Evolutionary conservation across 2,113 vertebrate species (phyloP).

Genomic region (Centropus unirufus): DNA sequence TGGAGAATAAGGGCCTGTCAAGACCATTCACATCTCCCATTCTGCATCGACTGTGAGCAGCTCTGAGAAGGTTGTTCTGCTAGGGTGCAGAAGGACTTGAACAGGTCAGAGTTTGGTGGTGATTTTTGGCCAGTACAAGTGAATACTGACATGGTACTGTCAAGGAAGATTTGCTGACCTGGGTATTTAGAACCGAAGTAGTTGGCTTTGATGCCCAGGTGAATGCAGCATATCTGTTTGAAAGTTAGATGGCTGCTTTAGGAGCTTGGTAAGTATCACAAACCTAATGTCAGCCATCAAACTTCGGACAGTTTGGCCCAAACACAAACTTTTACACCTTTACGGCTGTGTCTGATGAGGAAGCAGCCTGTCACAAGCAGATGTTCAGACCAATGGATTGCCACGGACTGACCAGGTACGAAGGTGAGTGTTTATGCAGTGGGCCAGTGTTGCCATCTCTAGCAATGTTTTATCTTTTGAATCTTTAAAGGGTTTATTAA

Average conservation of each 20-base stretch:
- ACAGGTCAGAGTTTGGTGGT: neutral
- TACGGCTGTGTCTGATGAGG: rapidly evolving
- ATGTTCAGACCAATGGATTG: neutral
- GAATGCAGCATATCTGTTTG: neutral
- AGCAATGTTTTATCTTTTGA: neutral
- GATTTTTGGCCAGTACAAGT: neutral
- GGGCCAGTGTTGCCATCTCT: neutral
- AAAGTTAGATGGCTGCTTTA: neutral
- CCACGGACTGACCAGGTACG: neutral
- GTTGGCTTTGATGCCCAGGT: neutral
- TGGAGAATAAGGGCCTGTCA: neutral
- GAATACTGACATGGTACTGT: neutral
- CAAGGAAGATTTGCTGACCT: neutral
- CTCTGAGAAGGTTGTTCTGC: neutral
- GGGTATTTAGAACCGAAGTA: neutral
- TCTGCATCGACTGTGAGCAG: neutral
- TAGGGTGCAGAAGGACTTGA: neutral
- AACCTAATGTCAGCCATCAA: neutral
- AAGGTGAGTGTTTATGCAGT: neutral
- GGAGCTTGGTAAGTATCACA: neutral
- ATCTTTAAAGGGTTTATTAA: neutral
- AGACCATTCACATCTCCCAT: neutral
- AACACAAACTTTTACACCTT: neutral
- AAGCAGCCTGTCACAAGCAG: neutral
- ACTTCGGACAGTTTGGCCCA: neutral